Evolutionary conservation across 1,140 invertebrate genomes (phyloP), one percentile per base, ranked within the genome.

Genomic region (Brachionus rubens): DNA sequence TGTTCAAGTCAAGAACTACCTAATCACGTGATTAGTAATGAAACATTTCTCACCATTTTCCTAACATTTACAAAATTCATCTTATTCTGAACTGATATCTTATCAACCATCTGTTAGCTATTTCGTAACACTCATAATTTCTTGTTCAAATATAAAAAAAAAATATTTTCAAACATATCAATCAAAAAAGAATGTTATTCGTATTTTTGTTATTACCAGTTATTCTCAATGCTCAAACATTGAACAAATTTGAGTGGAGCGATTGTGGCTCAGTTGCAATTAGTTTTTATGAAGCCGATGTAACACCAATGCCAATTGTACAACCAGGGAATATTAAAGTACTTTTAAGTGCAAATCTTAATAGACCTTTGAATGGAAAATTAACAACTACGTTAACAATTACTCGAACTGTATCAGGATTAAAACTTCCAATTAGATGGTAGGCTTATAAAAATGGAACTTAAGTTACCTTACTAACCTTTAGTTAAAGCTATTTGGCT

Each of bases 231-330:
- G 68, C 43, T 72, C 30, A 72, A 50, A 59, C 54, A 19, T 48
- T 50, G 10, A 72, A 16, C 28, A 72, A 50, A 41, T 54, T 72
- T 12, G 28, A 72, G 41, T 72, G 68, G 68, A 72, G 33, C 24
- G 47, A 72, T 30, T 72, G 68, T 19, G 68, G 68, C 5, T 72
- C 68, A n/a, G 16, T 21, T 36, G 30, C 30, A 28, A 10, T 72
- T 30, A 33, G 40, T 50, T 3, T 72, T 1, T 41, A 21, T n/a
- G 68, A 72, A 50, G 36, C 40, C 1, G 54, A 46, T 30, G 21
- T 75, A 14, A 59, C 54, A 16, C 72, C 72, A 19, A 75, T 75
- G 72, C 72, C 72, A 56, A 75, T 75, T 19, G n/a, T 75, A 14
- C 48, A 75, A 40, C 72, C 72, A 26, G 72, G 72, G 14, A 9